Evolutionary conservation across 2,113 vertebrate species (phyloP).

Genomic region (Etheostoma cragini): DNA sequence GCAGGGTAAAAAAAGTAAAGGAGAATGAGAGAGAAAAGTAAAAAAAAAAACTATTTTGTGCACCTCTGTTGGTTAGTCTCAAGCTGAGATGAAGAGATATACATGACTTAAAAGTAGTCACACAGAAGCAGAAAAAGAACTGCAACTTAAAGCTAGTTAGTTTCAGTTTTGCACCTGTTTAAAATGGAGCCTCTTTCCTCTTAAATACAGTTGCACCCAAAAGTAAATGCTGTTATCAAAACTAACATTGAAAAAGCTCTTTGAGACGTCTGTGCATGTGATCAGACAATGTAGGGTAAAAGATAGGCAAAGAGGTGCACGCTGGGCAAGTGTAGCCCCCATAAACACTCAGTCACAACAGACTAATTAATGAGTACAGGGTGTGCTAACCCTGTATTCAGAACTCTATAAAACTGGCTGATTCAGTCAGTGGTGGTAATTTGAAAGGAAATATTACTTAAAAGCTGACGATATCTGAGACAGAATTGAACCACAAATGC

Average conservation of each 20-base stretch:
- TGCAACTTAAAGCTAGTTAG: conserved; percentile 22
- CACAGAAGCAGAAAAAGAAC: conserved; percentile 6
- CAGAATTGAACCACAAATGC: conserved; percentile 37
- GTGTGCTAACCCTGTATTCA: neutral
- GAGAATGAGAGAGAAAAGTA: conserved; percentile 62
- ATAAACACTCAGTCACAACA: conserved; percentile 15
- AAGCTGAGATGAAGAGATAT: conserved; percentile 40
- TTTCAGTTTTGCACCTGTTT: conserved; percentile 49
- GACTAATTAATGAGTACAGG: conserved; percentile 40
- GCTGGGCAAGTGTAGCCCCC: neutral
- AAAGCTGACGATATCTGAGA: conserved; percentile 30
- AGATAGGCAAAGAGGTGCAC: neutral
- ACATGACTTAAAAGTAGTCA: conserved; percentile 4
- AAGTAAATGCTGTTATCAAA: neutral
- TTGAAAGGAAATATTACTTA: conserved; percentile 38
- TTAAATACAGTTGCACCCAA: neutral
- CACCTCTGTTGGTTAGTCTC: conserved; percentile 59
- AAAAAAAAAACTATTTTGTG: conserved; percentile 58
- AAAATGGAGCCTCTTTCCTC: neutral
- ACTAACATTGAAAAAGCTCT: neutral
- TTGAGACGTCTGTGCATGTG: neutral
- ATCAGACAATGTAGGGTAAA: neutral
- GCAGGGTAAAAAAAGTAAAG: conserved; percentile 63
- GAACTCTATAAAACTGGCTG: conserved; percentile 3
- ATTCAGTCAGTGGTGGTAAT: conserved; percentile 19